Conservation (phyloP, 2,888 invertebrate species). For the Lamproptera curius region DNA sequence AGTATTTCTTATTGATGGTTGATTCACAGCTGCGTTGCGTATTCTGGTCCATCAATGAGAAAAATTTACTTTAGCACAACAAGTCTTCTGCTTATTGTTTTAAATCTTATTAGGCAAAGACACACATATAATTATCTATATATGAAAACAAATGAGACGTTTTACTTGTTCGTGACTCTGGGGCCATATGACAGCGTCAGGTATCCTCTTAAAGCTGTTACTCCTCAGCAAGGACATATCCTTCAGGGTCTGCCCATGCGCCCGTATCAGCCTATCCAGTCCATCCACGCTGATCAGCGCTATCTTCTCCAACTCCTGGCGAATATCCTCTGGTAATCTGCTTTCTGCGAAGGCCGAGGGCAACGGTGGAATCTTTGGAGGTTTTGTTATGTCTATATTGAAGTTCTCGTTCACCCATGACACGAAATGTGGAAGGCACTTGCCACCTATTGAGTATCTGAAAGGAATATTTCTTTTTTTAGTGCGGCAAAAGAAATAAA, state of each 20-base stretch:
- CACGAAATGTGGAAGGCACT: conserved; percentile 86
- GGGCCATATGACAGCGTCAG: conserved; percentile 97
- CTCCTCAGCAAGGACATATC: conserved; percentile 90
- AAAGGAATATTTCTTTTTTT: no score
- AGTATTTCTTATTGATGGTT: no score
- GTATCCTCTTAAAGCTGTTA: conserved; percentile 89
- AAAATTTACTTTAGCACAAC: no score
- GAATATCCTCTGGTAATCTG: conserved; percentile 78
- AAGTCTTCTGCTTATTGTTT: no score
- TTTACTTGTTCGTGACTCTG: conserved; percentile 86
- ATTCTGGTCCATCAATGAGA: no score
- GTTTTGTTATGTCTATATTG: conserved; percentile 77
- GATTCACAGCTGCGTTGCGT: no score
- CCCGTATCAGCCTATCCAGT: conserved; percentile 90
- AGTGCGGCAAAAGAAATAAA: no score
- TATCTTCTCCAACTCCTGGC: conserved; percentile 75
- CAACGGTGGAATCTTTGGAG: conserved; percentile 65
- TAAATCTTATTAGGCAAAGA: no score
- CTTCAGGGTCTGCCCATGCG: conserved; percentile 95
- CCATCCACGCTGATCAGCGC: conserved; percentile 78
- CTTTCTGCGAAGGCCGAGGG: conserved; percentile 83
- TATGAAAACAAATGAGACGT: no score
- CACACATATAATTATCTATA: no score
- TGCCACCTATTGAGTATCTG: conserved; percentile 88
- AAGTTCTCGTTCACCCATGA: conserved; percentile 88